Base-by-base conservation (phyloP, 2,797 vertebrate species). In the Tamandua tetradactyla region DNA sequence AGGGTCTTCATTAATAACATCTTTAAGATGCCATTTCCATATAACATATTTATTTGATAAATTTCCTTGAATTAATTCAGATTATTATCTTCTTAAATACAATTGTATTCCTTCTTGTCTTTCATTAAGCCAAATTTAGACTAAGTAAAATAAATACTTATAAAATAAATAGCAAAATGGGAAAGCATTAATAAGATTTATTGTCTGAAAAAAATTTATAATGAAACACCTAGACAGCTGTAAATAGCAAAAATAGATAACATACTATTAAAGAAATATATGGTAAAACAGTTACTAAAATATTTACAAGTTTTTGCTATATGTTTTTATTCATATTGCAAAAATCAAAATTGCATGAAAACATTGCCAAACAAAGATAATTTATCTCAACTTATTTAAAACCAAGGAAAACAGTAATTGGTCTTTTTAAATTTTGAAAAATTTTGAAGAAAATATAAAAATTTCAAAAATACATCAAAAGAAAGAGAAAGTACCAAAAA, bases 341-440 rank as follows among this genome's bases (percentile, higher is more conserved):
- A 74, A 95, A 87, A 22, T 59, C 17, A 94, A 82, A 89, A 88
- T 47, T 47, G 81, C 27, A 85, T 55, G 40, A 93, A 91, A 88
- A 91, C 27, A 71, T 20, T 79, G 12, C 49, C 87, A 91, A 93
- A 40, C 27, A 61, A 71, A 74, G 40, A 68, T 74, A 35, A 71
- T 76, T 94, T 61, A 52, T 66, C 80, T 72, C 61, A 59, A 85
- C 74, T 74, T 93, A 90, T 87, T 88, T 81, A 86, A 20, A 93
- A 68, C 27, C 15, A 82, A 87, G 80, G 2, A 18, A 3, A 85
- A 72, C 20, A 57, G 71, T 85, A 42, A 71, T 40, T 37, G 7
- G 3, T 61, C 37, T 86, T 81, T 72, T 76, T 18, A 25, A 85
- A 92, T 68, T 23, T 49, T 93, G 32, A 82, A 90, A 87, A 94